Evolutionary conservation across 2,888 invertebrate species (phyloP).

Genomic region (Luffia ferchaultella): DNA sequence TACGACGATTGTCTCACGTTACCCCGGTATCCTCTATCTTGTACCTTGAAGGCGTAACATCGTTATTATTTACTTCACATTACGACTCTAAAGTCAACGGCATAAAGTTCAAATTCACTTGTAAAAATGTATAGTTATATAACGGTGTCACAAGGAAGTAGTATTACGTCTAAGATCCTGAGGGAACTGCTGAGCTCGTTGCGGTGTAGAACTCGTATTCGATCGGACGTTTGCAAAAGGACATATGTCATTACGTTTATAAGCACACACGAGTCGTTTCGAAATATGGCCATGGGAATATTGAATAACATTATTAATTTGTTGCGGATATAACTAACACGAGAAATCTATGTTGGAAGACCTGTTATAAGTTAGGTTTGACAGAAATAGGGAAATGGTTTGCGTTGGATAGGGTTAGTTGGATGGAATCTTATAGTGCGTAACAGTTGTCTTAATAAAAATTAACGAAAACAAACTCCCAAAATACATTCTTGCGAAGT

Average conservation of each 20-base stretch:
- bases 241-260: conserved; percentile 2
- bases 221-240: conserved; percentile 13
- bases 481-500: too few relatives aligned
- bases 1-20: conserved; percentile 63
- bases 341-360: neutral
- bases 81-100: conserved; percentile 17
- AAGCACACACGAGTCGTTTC: neutral
- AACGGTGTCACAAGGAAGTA: neutral
- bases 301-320: conserved; percentile 2
- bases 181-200: conserved; percentile 63
- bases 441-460: too few relatives aligned
- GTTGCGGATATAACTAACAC: neutral
- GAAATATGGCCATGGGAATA: neutral
- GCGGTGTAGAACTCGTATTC: conserved; percentile 59
- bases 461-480: too few relatives aligned
- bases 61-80: conserved; percentile 11
- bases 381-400: too few relatives aligned
- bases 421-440: too few relatives aligned
- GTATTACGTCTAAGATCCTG: conserved; percentile 47
- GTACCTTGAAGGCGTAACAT: conserved; percentile 21
- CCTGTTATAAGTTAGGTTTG: too few relatives aligned
- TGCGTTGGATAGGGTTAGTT: too few relatives aligned
- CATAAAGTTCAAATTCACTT: conserved; percentile 21
- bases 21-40: conserved; percentile 45
- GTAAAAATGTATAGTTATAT: neutral